A percentile compares a stretch with the other conserved stretches of the same genome.
These are phyloP conservation scores for Halictus quadricinctus DNA, from an alignment of 2,888 invertebrate genomes.

Conservation along the genomic window DNA sequence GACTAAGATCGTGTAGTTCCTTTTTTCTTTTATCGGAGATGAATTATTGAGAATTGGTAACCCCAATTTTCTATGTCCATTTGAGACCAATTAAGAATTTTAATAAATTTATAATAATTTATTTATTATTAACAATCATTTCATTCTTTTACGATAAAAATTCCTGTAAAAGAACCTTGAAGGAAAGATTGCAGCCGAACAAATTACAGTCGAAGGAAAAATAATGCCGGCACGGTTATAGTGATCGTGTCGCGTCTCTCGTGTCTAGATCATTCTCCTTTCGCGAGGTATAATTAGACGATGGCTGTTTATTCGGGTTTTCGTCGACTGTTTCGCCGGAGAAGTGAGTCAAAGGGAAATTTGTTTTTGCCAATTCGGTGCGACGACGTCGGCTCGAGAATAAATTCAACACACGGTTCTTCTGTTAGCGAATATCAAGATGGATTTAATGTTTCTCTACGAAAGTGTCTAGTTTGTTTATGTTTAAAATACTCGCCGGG, in stretches of 20 bases:
- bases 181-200: too few relatives aligned
- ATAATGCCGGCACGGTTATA: background rate
- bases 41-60: too few relatives aligned
- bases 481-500: background rate
- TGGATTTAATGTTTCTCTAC: background rate
- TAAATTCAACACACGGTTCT: background rate
- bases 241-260: background rate
- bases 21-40: too few relatives aligned
- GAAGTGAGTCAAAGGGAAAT: conserved; percentile 7
- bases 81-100: too few relatives aligned
- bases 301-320: background rate
- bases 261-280: conserved; percentile 7
- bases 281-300: background rate
- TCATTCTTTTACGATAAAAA: background rate
- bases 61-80: too few relatives aligned
- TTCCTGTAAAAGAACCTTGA: background rate
- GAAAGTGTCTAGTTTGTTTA: background rate
- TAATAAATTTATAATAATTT: too few relatives aligned
- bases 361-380: conserved; percentile 2
- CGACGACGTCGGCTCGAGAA: background rate
- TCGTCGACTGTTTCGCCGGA: background rate
- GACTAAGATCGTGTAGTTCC: too few relatives aligned
- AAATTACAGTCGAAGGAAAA: background rate
- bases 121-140: too few relatives aligned
- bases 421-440: background rate